A percentile compares a stretch with the other conserved stretches of the same genome.
phyloP scores from a whole-genome alignment of 2,797 vertebrate species.

The Pipistrellus pygmaeus region DNA sequence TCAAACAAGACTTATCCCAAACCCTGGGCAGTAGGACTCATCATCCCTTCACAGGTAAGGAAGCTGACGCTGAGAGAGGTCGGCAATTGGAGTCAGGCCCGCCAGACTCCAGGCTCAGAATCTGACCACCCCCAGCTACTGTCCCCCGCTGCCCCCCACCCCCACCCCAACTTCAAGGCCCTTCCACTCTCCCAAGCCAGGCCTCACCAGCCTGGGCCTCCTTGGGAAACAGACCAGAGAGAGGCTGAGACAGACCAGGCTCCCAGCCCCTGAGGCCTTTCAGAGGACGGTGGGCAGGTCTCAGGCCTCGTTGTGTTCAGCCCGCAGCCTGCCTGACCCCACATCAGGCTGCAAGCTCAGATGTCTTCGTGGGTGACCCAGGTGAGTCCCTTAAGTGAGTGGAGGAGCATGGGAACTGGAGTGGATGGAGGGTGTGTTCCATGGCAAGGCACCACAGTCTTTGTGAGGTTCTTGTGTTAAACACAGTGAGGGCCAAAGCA shows the following conservation, averaged over 20 bases:
- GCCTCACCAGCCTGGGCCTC: background rate
- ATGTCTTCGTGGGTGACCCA: background rate
- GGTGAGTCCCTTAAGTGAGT: background rate
- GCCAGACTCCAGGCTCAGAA: background rate
- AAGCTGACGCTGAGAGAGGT: background rate
- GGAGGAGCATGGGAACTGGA: background rate
- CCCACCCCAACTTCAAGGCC: background rate
- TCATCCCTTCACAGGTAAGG: background rate
- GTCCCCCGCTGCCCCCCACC: accelerated
- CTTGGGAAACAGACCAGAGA: background rate
- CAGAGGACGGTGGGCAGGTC: background rate
- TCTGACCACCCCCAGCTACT: background rate
- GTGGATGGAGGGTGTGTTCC: background rate
- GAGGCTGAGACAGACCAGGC: background rate
- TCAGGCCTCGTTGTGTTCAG: background rate
- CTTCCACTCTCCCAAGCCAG: background rate
- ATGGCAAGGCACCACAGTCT: background rate
- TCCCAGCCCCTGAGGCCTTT: background rate
- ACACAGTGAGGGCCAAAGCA: background rate
- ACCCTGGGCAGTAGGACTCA: background rate
- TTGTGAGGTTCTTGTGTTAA: background rate
- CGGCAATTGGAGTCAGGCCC: background rate
- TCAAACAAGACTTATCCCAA: background rate
- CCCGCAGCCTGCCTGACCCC: background rate
- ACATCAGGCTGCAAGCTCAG: background rate